Evolutionary conservation across 2,888 invertebrate species (phyloP).

Genomic region (Pilophorus perplexus): DNA sequence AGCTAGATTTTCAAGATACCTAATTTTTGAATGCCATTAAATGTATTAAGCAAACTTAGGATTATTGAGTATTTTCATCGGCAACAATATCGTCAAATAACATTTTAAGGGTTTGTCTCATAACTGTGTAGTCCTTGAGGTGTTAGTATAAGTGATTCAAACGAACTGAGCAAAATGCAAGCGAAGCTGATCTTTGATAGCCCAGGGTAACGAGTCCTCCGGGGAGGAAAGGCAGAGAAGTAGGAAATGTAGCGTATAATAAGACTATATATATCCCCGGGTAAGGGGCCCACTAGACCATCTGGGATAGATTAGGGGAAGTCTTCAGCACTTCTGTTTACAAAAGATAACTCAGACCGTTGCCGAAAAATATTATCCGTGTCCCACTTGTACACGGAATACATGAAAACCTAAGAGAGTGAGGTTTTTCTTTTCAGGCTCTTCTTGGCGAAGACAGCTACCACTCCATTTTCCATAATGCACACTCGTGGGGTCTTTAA

Average conservation of each 20-base stretch:
- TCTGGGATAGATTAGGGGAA: slow-evolving; percentile 38
- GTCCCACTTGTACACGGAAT: background rate
- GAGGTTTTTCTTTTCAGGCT: too few relatives aligned
- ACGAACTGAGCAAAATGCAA: slow-evolving; percentile 8
- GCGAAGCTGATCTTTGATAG: slow-evolving; percentile 21
- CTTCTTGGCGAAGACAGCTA: too few relatives aligned
- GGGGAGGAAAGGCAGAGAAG: slow-evolving; percentile 9
- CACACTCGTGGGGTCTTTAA: too few relatives aligned
- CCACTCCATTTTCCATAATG: too few relatives aligned
- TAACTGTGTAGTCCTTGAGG: background rate
- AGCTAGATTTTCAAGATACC: background rate
- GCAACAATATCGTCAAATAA: background rate
- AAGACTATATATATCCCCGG: slow-evolving; percentile 35
- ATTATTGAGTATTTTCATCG: too few relatives aligned
- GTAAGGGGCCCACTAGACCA: slow-evolving; percentile 25
- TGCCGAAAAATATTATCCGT: background rate
- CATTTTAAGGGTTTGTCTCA: background rate
- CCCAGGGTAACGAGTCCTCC: slow-evolving; percentile 27
- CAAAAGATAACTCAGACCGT: slow-evolving; percentile 23
- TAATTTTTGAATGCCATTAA: too few relatives aligned
- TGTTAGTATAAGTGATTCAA: slow-evolving; percentile 5
- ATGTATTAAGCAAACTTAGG: too few relatives aligned
- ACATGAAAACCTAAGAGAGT: slow-evolving; percentile 1
- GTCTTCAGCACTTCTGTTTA: slow-evolving; percentile 29
- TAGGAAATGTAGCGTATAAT: slow-evolving; percentile 42